Conservation (phyloP, 2,888 invertebrate genomes). For the Junonia oenone region DNA sequence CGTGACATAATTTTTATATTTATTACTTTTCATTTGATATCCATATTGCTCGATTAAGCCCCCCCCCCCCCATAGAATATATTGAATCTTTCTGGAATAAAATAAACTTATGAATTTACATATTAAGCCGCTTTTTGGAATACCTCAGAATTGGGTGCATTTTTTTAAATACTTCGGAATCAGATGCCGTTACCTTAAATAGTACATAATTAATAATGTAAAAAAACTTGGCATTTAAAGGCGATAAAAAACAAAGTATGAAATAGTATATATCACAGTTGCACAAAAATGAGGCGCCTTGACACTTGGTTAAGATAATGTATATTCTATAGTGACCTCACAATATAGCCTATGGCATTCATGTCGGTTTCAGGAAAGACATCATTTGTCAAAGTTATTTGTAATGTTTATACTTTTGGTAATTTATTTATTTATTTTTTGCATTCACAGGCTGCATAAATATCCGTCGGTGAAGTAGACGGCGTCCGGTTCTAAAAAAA, state of each 20-base stretch:
- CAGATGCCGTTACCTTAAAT: too few species aligned
- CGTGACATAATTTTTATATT: too few species aligned
- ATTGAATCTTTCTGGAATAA: too few species aligned
- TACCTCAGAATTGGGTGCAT: too few species aligned
- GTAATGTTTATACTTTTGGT: neutral
- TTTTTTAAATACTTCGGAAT: too few species aligned
- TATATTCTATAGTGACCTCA: neutral
- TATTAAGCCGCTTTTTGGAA: too few species aligned
- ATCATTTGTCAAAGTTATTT: neutral
- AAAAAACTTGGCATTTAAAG: neutral
- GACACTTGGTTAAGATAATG: neutral
- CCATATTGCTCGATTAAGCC: too few species aligned
- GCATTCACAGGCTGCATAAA: neutral
- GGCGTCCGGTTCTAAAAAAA: too few species aligned
- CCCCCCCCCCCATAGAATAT: too few species aligned
- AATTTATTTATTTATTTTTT: neutral
- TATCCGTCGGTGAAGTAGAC: too few species aligned
- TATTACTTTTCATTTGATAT: too few species aligned
- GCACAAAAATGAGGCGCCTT: neutral
- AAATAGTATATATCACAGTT: neutral
- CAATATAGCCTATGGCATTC: neutral
- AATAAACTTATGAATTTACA: too few species aligned
- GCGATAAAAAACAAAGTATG: neutral
- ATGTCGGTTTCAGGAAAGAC: neutral
- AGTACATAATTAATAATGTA: neutral